A percentile compares a stretch with the other conserved stretches of the same genome.
phyloP scores from a whole-genome alignment of 1,140 invertebrate species.

The Euwallacea fornicatus region DNA sequence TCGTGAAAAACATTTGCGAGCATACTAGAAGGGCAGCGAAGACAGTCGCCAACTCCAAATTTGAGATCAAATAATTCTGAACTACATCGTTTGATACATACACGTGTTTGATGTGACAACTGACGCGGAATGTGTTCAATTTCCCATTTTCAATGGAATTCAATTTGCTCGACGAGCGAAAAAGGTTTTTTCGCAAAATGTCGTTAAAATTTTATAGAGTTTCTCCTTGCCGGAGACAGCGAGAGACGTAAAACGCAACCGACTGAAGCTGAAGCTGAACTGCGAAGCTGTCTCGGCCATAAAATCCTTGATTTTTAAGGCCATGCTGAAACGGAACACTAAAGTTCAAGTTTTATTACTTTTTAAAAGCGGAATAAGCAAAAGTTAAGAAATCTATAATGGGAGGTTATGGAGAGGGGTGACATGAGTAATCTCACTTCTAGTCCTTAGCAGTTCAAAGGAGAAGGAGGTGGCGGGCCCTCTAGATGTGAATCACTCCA shows the following conservation, averaged over 20 bases:
- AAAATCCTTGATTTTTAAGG: background rate
- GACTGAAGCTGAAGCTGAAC: background rate
- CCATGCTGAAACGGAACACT: background rate
- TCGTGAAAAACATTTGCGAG: no score
- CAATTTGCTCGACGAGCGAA: background rate
- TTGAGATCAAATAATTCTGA: no score
- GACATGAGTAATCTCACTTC: no score
- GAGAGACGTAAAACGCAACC: background rate
- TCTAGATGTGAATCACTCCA: no score
- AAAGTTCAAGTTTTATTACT: background rate
- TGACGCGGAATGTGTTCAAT: background rate
- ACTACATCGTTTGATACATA: no score
- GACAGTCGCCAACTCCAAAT: no score
- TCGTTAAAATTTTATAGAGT: slow-evolving; percentile 14
- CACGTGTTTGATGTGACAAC: no score
- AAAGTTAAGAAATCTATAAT: no score
- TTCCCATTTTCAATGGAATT: slow-evolving; percentile 10
- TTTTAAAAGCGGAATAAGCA: background rate
- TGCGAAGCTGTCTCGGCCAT: background rate
- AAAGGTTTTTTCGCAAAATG: slow-evolving; percentile 5
- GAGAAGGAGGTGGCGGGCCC: no score
- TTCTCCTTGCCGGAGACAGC: background rate
- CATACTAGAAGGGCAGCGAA: no score
- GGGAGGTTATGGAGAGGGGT: no score
- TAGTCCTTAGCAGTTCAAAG: no score